Percentiles rank a stretch among this genome's conserved stretches.
Evolutionary conservation across 2,797 vertebrate species (phyloP).

Genomic region (Phaenicophaeus curvirostris): DNA sequence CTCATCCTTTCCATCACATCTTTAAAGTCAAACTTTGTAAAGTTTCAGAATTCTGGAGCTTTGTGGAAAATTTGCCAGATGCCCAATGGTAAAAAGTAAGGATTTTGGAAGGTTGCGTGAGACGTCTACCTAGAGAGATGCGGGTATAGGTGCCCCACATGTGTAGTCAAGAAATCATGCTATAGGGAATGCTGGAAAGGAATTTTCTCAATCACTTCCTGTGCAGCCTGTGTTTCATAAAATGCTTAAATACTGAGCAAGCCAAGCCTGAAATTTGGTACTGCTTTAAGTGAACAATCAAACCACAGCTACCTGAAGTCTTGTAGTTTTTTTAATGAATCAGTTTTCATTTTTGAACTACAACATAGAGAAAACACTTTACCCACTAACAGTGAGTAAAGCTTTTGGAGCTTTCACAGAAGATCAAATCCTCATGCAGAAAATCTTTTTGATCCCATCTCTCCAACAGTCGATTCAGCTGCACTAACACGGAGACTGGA

Average conservation of each 20-base stretch:
- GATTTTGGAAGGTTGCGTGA: not conserved
- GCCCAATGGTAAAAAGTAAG: not conserved
- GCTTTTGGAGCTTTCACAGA: not conserved
- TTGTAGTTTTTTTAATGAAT: not conserved
- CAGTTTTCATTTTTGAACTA: not conserved
- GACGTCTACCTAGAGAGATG: not conserved
- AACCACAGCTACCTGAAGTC: not conserved
- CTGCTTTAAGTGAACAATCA: not conserved
- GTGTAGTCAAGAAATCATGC: not conserved
- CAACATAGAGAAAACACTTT: not conserved
- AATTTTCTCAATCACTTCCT: slow-evolving; percentile 4
- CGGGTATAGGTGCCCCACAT: not conserved
- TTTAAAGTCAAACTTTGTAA: not conserved
- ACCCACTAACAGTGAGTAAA: not conserved
- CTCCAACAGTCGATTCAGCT: not conserved
- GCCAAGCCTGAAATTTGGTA: not conserved
- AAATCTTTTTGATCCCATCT: not conserved
- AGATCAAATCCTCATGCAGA: not conserved
- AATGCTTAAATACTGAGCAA: not conserved
- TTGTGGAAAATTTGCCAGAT: not conserved
- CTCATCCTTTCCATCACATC: not conserved
- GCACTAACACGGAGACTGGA: not conserved
- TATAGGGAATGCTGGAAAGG: not conserved
- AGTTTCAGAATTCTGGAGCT: not conserved
- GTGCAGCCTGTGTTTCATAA: not conserved